Conservation (phyloP, 2,113 vertebrate genomes). For the Chauna torquata region DNA sequence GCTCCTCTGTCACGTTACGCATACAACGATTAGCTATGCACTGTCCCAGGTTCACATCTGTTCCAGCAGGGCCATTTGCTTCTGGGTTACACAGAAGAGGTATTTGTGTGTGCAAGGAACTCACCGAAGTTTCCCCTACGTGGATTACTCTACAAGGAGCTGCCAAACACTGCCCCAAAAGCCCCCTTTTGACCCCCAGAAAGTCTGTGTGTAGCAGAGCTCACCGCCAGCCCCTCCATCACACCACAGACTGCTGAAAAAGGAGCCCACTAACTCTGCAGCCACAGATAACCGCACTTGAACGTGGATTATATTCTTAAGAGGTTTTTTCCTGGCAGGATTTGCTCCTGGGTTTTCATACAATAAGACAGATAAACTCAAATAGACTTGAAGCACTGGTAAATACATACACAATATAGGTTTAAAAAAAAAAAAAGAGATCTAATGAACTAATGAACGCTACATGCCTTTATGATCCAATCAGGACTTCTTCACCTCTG, state of each 20-base stretch:
- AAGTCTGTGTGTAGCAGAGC: background rate
- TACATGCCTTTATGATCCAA: fast-evolving
- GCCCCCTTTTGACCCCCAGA: background rate
- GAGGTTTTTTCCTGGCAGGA: background rate
- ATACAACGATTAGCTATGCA: background rate
- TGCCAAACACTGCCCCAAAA: background rate
- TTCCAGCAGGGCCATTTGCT: background rate
- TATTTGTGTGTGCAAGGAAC: background rate
- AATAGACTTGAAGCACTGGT: background rate
- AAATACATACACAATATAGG: background rate
- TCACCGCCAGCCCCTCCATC: fast-evolving
- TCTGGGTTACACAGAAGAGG: background rate
- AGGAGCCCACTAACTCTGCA: background rate
- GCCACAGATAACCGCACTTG: background rate
- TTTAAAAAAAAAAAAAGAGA: background rate
- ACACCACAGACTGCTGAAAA: background rate
- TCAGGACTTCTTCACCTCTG: background rate
- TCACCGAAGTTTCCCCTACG: background rate
- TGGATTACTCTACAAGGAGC: background rate
- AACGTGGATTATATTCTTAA: background rate
- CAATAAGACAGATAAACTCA: fast-evolving
- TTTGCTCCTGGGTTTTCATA: background rate
- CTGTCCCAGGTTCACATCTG: background rate
- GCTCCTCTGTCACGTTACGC: background rate
- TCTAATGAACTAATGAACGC: fast-evolving